Percentiles rank a stretch among this genome's conserved stretches.
These are phyloP conservation scores for Capitulum mitella DNA, from an alignment of 2,888 invertebrate genomes.

Conservation along the genomic window DNA sequence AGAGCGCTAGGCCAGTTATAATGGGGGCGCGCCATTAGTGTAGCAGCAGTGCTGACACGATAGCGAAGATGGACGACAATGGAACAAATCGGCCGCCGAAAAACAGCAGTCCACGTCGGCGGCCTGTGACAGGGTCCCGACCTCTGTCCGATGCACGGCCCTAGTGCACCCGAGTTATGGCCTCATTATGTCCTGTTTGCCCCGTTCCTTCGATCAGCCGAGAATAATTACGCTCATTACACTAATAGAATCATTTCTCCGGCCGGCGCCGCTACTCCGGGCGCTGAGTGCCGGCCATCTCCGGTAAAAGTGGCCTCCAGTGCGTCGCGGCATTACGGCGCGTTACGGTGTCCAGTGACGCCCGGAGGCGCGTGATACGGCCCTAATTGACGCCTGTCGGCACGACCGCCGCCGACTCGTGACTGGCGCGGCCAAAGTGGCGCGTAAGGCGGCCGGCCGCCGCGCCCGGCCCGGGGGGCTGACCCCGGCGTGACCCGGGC, in stretches of 20 bases:
- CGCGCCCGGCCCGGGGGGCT: not conserved
- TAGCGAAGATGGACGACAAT: not conserved
- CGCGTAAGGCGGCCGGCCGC: not conserved
- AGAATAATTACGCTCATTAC: not conserved
- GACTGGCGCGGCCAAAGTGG: not conserved
- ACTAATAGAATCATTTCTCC: conserved; percentile 16
- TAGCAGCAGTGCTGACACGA: not conserved
- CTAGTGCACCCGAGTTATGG: not conserved
- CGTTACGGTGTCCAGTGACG: not conserved
- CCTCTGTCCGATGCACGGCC: not conserved
- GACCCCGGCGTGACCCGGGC: not conserved
- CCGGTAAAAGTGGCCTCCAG: not conserved
- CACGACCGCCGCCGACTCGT: not conserved
- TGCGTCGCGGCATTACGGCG: not conserved
- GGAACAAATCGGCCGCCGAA: not conserved
- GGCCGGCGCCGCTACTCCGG: too few relatives aligned
- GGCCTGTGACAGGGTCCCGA: not conserved
- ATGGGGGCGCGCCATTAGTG: not conserved
- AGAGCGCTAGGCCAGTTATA: not conserved
- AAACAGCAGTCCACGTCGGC: not conserved
- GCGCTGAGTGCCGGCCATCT: not conserved
- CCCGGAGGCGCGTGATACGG: not conserved
- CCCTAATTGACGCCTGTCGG: not conserved
- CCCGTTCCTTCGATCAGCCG: not conserved
- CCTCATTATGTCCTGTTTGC: conserved; percentile 1